phyloP scores from a whole-genome alignment of 2,888 invertebrate genomes.

The Melanophora roralis region DNA sequence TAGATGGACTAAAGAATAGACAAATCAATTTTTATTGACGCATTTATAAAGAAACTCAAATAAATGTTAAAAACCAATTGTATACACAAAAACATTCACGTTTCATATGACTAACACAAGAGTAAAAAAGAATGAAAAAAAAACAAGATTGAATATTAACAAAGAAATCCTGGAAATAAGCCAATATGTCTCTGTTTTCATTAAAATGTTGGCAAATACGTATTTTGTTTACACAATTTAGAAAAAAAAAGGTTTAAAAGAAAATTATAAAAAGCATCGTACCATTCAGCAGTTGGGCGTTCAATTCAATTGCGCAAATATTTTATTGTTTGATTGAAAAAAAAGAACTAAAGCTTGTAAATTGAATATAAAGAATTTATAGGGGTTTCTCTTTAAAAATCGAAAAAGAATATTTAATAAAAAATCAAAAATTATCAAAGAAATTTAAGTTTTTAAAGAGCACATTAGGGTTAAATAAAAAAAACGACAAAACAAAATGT shows the following conservation, averaged over 20 bases:
- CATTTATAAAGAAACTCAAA: background rate
- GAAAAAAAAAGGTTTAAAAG: background rate
- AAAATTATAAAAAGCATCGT: background rate
- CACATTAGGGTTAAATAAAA: too few relatives aligned
- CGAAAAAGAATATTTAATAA: too few relatives aligned
- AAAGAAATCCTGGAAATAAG: constrained; percentile 34
- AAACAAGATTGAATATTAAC: constrained; percentile 3
- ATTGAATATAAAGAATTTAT: background rate
- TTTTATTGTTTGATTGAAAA: background rate
- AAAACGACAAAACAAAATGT: too few relatives aligned
- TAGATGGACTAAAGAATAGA: constrained; percentile 14
- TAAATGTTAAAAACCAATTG: background rate
- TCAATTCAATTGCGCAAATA: background rate
- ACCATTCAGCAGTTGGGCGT: background rate
- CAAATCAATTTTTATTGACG: constrained; percentile 53
- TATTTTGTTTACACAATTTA: background rate
- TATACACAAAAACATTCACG: background rate
- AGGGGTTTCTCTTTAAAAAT: background rate
- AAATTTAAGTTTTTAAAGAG: too few relatives aligned
- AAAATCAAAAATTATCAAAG: too few relatives aligned
- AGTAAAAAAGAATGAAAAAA: background rate
- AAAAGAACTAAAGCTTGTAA: background rate
- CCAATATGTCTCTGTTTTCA: constrained; percentile 41
- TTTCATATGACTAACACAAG: background rate
- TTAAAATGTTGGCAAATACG: constrained; percentile 43